Conservation (phyloP, 2,888 invertebrate genomes). For the Spodoptera exigua region DNA sequence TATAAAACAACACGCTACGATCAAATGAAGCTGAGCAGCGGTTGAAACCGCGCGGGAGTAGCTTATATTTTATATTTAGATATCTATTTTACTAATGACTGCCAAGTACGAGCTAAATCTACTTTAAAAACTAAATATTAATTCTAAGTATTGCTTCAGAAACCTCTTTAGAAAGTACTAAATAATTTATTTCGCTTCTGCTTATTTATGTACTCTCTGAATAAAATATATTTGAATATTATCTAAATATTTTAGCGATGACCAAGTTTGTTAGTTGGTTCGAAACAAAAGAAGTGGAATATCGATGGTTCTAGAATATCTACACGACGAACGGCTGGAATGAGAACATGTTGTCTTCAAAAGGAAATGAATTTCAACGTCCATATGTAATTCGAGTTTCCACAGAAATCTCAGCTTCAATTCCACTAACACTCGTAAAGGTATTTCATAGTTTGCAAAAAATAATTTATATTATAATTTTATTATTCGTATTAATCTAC, state of each 20-base stretch:
- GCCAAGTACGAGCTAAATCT: too few species aligned
- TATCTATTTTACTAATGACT: background rate
- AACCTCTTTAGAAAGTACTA: constrained; percentile 1
- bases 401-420: too few species aligned
- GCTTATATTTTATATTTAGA: background rate
- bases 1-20: too few species aligned
- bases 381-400: constrained; percentile 7
- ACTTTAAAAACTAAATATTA: too few species aligned
- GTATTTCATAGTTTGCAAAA: background rate
- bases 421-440: too few species aligned
- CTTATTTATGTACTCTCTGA: background rate
- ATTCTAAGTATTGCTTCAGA: background rate
- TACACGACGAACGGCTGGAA: constrained; percentile 5
- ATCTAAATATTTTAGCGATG: constrained; percentile 34
- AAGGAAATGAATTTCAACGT: background rate
- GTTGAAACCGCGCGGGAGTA: too few species aligned
- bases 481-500: too few species aligned
- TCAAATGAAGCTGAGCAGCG: too few species aligned
- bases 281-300: constrained; percentile 6
- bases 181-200: constrained; percentile 18
- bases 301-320: constrained; percentile 3
- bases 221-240: constrained; percentile 18
- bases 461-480: too few species aligned
- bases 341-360: background rate
- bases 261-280: constrained; percentile 9